These are phyloP conservation scores for Polypterus bichir DNA, from an alignment of 2,113 vertebrate genomes.

Conservation along the genomic window DNA sequence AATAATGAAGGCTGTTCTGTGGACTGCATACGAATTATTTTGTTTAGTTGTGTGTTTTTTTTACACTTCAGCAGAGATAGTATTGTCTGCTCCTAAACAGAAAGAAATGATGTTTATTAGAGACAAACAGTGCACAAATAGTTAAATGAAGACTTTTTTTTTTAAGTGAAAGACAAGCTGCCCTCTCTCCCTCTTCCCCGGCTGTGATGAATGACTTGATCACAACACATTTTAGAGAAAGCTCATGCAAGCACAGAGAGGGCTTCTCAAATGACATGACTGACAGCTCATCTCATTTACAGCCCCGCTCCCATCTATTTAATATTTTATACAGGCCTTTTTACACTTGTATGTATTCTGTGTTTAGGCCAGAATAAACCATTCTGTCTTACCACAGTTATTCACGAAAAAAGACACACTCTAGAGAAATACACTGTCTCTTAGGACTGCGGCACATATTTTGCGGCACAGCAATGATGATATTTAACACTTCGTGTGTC, in stretches of 20 bases:
- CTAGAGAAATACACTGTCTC: background rate
- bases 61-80: constrained; percentile 24
- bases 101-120: constrained; percentile 29
- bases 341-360: constrained; percentile 18
- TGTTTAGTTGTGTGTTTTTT: constrained; percentile 16
- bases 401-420: background rate
- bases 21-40: constrained; percentile 27
- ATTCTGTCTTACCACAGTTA: constrained; percentile 1
- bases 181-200: constrained; percentile 22
- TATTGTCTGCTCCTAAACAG: constrained; percentile 21
- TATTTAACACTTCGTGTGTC: too few species aligned
- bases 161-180: constrained; percentile 34
- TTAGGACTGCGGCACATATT: background rate
- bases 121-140: constrained; percentile 26
- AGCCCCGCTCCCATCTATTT: constrained; percentile 23
- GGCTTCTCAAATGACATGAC: constrained; percentile 38
- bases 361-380: constrained; percentile 6
- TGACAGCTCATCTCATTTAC: constrained; percentile 23
- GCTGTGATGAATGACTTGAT: constrained; percentile 43
- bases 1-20: too few species aligned
- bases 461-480: background rate
- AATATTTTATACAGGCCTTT: constrained; percentile 18
- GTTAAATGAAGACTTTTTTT: constrained; percentile 17
- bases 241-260: constrained; percentile 28
- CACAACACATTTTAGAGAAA: constrained; percentile 37